Evolutionary conservation across 2,888 invertebrate species (phyloP).

Genomic region (Minunthozetes semirufus): DNA sequence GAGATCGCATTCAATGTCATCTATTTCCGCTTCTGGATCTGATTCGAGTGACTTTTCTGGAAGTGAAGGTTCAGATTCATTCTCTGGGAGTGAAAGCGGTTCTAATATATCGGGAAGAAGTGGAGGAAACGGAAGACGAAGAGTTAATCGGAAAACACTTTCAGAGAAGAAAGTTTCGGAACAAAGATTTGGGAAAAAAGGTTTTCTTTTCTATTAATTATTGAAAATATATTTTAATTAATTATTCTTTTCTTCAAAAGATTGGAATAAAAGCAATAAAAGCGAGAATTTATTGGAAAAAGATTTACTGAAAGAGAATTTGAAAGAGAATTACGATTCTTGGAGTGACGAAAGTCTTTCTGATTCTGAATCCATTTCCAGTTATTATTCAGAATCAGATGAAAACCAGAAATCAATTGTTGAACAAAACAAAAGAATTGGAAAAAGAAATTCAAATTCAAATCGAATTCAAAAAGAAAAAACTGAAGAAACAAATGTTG

Average conservation of each 20-base stretch:
- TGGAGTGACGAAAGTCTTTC: conserved; percentile 36
- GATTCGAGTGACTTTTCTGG: conserved; percentile 1
- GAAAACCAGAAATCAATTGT: neutral
- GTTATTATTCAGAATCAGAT: conserved; percentile 35
- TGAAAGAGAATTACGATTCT: conserved; percentile 22
- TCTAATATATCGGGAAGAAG: neutral
- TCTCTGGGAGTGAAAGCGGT: neutral
- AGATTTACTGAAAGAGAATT: neutral
- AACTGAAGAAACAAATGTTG: no score
- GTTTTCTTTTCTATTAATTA: no score
- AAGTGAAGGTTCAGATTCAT: neutral
- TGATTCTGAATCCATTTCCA: conserved; percentile 29
- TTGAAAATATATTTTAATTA: no score
- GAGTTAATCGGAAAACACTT: neutral
- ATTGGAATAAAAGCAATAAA: no score
- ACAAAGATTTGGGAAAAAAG: no score
- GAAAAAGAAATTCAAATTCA: no score
- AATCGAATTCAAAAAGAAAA: no score
- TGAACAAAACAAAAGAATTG: neutral
- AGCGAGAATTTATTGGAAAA: no score
- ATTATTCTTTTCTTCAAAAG: no score
- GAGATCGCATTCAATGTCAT: conserved; percentile 35
- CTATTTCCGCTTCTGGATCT: conserved; percentile 26
- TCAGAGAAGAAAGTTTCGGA: neutral
- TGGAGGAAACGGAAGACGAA: neutral